phyloP scores from a whole-genome alignment of 1,140 invertebrate genomes.

The Pectinophora gossypiella region DNA sequence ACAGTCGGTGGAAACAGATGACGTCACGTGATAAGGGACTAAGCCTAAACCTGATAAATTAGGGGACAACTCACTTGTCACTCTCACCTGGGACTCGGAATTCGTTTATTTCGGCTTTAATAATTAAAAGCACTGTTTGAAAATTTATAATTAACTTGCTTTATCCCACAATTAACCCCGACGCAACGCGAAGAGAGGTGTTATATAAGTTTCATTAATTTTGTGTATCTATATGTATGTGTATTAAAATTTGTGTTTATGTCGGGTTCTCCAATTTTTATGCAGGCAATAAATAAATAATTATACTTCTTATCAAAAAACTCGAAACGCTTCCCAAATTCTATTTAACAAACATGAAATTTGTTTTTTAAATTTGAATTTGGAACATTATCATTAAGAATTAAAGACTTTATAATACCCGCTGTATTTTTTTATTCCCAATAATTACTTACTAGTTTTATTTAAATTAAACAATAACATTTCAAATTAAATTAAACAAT shows the following conservation, averaged over 20 bases:
- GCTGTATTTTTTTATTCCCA: too few relatives aligned
- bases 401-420: too few relatives aligned
- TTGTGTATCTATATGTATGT: not conserved
- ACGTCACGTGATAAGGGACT: constrained; percentile 20
- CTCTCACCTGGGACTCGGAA: constrained; percentile 18
- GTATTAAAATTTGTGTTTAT: not conserved
- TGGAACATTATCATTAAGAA: too few relatives aligned
- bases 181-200: not conserved
- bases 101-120: constrained; percentile 8
- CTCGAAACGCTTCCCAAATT: too few relatives aligned
- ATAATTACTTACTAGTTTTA: too few relatives aligned
- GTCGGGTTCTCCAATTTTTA: not conserved
- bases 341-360: too few relatives aligned
- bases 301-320: too few relatives aligned
- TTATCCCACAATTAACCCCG: too few relatives aligned
- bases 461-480: too few relatives aligned
- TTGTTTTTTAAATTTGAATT: too few relatives aligned
- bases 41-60: constrained; percentile 21
- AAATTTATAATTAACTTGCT: not conserved
- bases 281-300: not conserved
- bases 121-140: not conserved
- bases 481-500: too few relatives aligned
- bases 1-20: not conserved
- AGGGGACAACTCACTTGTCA: constrained; percentile 18
- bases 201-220: not conserved